These are phyloP conservation scores for Papilio xuthus DNA, from an alignment of 1,140 invertebrate genomes.

Conservation along the genomic window DNA sequence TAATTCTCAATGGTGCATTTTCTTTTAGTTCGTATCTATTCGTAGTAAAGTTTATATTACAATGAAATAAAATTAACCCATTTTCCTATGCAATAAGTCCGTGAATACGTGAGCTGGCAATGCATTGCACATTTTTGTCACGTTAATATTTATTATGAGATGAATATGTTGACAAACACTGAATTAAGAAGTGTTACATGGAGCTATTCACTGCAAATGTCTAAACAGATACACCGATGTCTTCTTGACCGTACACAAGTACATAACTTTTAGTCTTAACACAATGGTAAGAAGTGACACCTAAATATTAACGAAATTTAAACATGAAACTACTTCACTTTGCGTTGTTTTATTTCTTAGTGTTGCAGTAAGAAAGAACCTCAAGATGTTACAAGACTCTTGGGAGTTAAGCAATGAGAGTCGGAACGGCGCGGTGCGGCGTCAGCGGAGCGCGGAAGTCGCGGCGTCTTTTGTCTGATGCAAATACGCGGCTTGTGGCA, in stretches of 20 bases:
- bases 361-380: neutral
- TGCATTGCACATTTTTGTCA: slow-evolving; percentile 8
- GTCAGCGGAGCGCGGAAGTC: neutral
- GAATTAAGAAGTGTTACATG: neutral
- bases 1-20: slow-evolving; percentile 25
- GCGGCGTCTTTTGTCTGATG: slow-evolving; percentile 48
- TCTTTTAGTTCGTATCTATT: slow-evolving; percentile 26
- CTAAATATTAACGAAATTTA: neutral
- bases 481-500: slow-evolving; percentile 55
- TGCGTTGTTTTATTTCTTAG: neutral
- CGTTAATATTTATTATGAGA: slow-evolving; percentile 11
- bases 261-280: too few species aligned
- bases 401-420: neutral
- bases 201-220: too few species aligned
- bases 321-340: neutral
- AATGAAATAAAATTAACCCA: neutral
- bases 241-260: too few species aligned
- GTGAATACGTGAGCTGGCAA: slow-evolving; percentile 2
- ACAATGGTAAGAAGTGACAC: neutral
- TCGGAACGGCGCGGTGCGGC: too few species aligned
- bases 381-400: neutral
- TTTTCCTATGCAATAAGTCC: slow-evolving; percentile 10
- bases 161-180: neutral
- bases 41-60: slow-evolving; percentile 37
- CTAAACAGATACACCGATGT: too few species aligned